Evolutionary conservation across 2,888 invertebrate species (phyloP).

Genomic region (Calliscelio sp.): DNA sequence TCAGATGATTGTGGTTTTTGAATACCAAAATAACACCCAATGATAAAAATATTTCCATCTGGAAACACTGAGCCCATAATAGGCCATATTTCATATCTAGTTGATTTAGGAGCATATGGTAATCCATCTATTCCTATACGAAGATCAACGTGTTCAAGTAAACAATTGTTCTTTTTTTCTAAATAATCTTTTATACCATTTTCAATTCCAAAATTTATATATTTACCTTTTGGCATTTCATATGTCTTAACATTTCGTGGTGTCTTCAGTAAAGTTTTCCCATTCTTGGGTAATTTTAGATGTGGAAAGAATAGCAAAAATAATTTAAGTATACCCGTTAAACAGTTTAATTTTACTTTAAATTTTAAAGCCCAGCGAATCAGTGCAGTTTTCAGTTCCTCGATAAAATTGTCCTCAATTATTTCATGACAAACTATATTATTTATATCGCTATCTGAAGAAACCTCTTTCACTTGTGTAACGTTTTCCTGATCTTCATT

Average conservation of each 20-base stretch:
- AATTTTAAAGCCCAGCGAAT: not conserved
- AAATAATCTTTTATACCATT: slow-evolving; percentile 6
- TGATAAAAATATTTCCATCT: slow-evolving; percentile 22
- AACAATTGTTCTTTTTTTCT: slow-evolving; percentile 11
- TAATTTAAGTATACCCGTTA: slow-evolving; percentile 7
- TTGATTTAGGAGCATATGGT: slow-evolving; percentile 33
- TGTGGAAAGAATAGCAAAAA: slow-evolving; percentile 6
- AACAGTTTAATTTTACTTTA: slow-evolving; percentile 19
- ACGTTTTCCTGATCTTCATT: no score
- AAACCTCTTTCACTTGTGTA: no score
- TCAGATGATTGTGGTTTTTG: slow-evolving; percentile 29
- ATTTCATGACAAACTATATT: no score
- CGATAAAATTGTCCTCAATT: no score
- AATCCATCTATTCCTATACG: slow-evolving; percentile 54
- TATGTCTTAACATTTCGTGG: not conserved
- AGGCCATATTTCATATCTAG: slow-evolving; percentile 56
- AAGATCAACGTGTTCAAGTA: not conserved
- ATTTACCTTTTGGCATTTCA: no score
- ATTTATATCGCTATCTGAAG: no score
- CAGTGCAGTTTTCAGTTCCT: no score
- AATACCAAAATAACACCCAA: slow-evolving; percentile 54
- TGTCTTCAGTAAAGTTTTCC: slow-evolving; percentile 12
- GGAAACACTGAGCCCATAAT: slow-evolving; percentile 44
- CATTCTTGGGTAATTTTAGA: slow-evolving; percentile 13
- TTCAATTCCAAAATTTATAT: slow-evolving; percentile 16